Conservation (phyloP, 2,797 vertebrate species). For the Fistularia tabacaria region DNA sequence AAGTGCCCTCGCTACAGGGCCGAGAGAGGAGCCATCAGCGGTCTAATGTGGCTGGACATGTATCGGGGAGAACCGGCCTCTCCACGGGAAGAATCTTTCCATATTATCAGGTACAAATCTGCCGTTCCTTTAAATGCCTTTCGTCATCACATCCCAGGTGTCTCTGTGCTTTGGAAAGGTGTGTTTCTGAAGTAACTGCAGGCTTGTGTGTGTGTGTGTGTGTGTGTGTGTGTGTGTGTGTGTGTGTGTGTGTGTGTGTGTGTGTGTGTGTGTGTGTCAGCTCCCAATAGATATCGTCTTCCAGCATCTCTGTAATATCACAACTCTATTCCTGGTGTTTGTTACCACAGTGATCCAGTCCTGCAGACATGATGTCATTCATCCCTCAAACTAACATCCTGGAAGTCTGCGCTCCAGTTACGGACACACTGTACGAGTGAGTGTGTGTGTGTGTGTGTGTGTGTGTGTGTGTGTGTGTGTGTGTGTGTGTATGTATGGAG, state of each 20-base stretch:
- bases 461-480: slow-evolving; percentile 4
- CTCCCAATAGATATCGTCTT: slow-evolving; percentile 61
- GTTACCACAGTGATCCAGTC: slow-evolving; percentile 57
- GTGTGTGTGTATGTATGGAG: slow-evolving; percentile 2
- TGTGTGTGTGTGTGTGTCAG: slow-evolving; percentile 13
- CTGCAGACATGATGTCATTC: slow-evolving; percentile 77
- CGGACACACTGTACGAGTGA: slow-evolving; percentile 30
- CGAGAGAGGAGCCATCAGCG: too few relatives aligned
- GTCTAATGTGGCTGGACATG: too few relatives aligned
- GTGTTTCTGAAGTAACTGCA: slow-evolving; percentile 9
- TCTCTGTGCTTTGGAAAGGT: slow-evolving; percentile 1
- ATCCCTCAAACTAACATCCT: slow-evolving; percentile 59
- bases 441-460: slow-evolving; percentile 3
- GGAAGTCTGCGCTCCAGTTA: slow-evolving; percentile 55
- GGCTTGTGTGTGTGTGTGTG: slow-evolving; percentile 21
- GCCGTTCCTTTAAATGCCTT: too few relatives aligned
- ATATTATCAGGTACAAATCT: slow-evolving; percentile 3
- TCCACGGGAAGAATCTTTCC: too few relatives aligned
- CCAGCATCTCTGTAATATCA: slow-evolving; percentile 76
- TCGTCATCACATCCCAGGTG: not conserved
- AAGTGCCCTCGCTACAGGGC: too few relatives aligned
- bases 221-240: slow-evolving; percentile 11
- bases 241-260: slow-evolving; percentile 26
- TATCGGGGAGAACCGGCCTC: too few relatives aligned
- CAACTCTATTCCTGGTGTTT: slow-evolving; percentile 74